phyloP scores from a whole-genome alignment of 2,113 vertebrate genomes.

The Potamarius usumacintae region DNA sequence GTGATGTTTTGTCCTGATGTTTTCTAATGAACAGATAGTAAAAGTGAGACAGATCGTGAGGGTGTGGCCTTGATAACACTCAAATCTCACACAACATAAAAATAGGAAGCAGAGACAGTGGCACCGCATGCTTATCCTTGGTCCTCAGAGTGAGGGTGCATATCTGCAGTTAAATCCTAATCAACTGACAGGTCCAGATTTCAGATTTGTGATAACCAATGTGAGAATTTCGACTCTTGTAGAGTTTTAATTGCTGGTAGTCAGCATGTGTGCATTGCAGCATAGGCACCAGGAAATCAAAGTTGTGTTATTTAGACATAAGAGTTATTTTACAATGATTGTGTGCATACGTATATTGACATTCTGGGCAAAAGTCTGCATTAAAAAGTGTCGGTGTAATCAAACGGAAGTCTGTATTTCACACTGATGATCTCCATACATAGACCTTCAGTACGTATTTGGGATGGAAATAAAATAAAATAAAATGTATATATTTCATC shows the following conservation, averaged over 20 bases:
- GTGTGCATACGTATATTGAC: background rate
- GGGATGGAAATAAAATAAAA: background rate
- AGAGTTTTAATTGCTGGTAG: background rate
- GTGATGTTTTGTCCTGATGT: constrained; percentile 24
- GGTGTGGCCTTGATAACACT: constrained; percentile 68
- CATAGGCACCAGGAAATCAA: background rate
- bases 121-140: constrained; percentile 13
- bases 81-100: constrained; percentile 57
- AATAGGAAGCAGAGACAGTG: constrained; percentile 64
- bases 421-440: background rate
- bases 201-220: background rate
- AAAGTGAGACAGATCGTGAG: constrained; percentile 59
- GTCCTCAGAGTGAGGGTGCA: background rate
- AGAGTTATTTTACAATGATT: background rate
- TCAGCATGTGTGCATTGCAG: background rate
- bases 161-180: background rate
- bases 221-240: background rate
- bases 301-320: background rate
- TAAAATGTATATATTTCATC: background rate
- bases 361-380: background rate
- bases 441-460: background rate
- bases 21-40: constrained; percentile 17
- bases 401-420: background rate
- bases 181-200: background rate
- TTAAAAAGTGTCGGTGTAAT: background rate